Percentiles rank a stretch among this genome's conserved stretches.
These are phyloP conservation scores for Zoanthus solanderi DNA, from an alignment of 92 coral and sea anemone genomes.

Conservation along the genomic window DNA sequence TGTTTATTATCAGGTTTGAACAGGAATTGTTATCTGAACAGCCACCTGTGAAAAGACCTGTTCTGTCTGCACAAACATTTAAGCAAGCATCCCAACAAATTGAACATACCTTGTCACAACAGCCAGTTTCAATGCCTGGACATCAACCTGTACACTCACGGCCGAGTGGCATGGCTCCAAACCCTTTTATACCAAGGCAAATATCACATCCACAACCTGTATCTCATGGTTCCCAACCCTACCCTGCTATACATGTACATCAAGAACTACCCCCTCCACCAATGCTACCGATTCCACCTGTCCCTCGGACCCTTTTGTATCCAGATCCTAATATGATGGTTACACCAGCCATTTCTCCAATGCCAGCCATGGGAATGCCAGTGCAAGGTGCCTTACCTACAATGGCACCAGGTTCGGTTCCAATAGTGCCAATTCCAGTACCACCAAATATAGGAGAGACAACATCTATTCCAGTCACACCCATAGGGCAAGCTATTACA, in stretches of 20 bases:
- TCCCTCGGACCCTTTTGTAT: conserved; percentile 40
- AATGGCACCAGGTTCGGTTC: conserved; percentile 58
- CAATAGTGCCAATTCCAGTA: conserved; percentile 74
- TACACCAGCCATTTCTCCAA: conserved; percentile 45
- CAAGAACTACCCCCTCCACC: conserved; percentile 80
- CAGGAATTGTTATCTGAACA: conserved; percentile 92
- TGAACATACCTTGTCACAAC: conserved; percentile 63
- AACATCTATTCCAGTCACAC: conserved; percentile 39
- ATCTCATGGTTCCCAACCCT: conserved; percentile 40
- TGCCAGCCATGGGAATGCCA: conserved; percentile 38
- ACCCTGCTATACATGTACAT: conserved; percentile 52
- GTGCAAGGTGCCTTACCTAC: conserved; percentile 53
- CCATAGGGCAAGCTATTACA: conserved; percentile 75
- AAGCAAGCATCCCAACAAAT: conserved; percentile 88
- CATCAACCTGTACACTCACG: conserved; percentile 54
- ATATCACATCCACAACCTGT: conserved; percentile 47
- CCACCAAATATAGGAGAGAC: conserved; percentile 66
- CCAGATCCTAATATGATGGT: conserved; percentile 49
- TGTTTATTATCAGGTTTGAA: conserved; percentile 80
- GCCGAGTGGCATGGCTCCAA: conserved; percentile 13
- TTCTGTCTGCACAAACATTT: conserved; percentile 92
- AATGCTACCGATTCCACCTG: conserved; percentile 71
- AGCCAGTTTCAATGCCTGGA: conserved; percentile 51
- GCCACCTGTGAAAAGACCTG: conserved; percentile 77
- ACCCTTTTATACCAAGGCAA: conserved; percentile 45